Base-by-base conservation (phyloP, 2,797 vertebrate genomes). In the Thalassophryne amazonica region DNA sequence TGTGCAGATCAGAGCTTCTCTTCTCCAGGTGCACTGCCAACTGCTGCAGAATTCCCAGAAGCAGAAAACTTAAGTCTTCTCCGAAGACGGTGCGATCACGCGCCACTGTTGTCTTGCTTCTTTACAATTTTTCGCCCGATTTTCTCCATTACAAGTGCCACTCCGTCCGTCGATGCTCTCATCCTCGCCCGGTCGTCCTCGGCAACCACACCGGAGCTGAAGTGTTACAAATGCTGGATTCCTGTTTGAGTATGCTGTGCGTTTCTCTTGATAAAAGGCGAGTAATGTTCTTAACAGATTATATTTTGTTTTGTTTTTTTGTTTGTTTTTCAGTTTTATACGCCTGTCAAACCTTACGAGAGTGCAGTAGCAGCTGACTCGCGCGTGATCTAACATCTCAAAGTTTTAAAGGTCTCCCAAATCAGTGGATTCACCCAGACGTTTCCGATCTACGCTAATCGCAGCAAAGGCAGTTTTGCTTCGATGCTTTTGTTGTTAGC, bases 231-330 rank as follows among this genome's bases (percentile, higher is more conserved):
- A 68, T 80, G 79, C 76, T 84, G 76, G 69, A 83, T 62, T 70
- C 63, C 39, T 65, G 54, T 69, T 58, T 70, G 65, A 54, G 52
- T 65, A 38, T 69, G 60, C 35, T 38, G 60, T 69, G 76, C 57
- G 59, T 34, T 62, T 52, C 25, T 75, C 22, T 62, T 39, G 36
- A 58, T 61, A 2, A 13, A 45, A 60, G 65, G 59, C 25, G 29
- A 72, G 58, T 76, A 73, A n/a, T n/a, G n/a, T 81, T 76, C 57
- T 80, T 63, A 73, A 61, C 78, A 61, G 58, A 71, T 77, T 63
- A 51, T 72, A 65, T 81, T 81, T 74, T 59, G 57, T 51, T 64
- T 18, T n/a, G n/a, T n/a, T n/a, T 76, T 74, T 38, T 41, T 57
- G 52, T 76, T 74, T 3, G 48, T 59, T 64, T n/a, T 69, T 80